Evolutionary conservation across 1,140 invertebrate species (phyloP).

Genomic region (Mesaphorura yosii): DNA sequence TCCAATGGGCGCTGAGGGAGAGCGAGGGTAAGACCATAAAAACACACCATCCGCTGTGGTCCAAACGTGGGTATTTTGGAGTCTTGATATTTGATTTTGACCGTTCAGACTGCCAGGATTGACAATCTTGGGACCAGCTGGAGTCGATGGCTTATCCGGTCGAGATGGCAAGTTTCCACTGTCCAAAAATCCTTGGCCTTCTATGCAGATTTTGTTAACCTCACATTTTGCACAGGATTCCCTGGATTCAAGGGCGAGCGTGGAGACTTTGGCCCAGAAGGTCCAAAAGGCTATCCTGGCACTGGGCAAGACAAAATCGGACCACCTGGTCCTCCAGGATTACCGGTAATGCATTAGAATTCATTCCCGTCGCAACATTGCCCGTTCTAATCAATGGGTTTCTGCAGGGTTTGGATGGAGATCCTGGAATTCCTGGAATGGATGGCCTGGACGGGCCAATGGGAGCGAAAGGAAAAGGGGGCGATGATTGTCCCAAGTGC

Average conservation of each 20-base stretch:
- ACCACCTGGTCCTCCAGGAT: constrained; percentile 7
- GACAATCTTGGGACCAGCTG: constrained; percentile 20
- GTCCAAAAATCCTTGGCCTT: no score
- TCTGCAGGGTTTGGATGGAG: background rate
- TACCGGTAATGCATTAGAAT: constrained; percentile 10
- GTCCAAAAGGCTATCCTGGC: constrained; percentile 16
- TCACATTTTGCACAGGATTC: background rate
- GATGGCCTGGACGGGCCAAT: constrained; percentile 5
- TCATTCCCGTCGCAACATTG: background rate
- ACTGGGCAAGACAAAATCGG: constrained; percentile 11
- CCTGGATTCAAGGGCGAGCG: constrained; percentile 15
- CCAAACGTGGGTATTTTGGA: no score
- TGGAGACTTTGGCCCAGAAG: constrained; percentile 17
- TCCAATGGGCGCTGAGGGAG: no score
- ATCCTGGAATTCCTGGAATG: constrained; percentile 6
- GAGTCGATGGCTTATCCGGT: constrained; percentile 18
- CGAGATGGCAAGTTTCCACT: constrained; percentile 19
- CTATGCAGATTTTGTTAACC: background rate
- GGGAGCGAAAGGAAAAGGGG: constrained; percentile 7
- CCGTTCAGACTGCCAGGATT: constrained; percentile 17
- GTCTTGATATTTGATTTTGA: no score
- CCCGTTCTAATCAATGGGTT: background rate
- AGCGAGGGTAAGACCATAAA: no score
- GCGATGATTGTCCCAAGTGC: constrained; percentile 21
- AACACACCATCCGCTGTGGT: no score